These are phyloP conservation scores for Urocolius indicus DNA, from an alignment of 2,113 vertebrate species.

Conservation along the genomic window DNA sequence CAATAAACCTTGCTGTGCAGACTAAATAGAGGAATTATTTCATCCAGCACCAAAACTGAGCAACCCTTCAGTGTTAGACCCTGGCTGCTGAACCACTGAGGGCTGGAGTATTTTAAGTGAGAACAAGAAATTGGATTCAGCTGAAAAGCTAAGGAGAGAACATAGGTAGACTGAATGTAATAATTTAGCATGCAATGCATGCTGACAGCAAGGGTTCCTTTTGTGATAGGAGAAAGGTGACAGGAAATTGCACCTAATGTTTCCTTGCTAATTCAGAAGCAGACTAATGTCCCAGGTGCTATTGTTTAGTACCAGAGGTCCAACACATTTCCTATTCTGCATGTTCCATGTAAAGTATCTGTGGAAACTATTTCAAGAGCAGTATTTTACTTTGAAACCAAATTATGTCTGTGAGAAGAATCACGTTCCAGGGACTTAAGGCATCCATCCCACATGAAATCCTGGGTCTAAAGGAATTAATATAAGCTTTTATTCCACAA, in stretches of 20 bases:
- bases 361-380: background rate
- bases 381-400: constrained; percentile 22
- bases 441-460: background rate
- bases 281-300: constrained; percentile 1
- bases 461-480: background rate
- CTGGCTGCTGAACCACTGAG: background rate
- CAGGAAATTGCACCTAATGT: background rate
- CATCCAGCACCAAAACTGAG: constrained; percentile 5
- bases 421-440: background rate
- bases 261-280: background rate
- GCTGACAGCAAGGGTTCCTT: background rate
- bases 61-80: background rate
- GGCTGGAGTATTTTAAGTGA: background rate
- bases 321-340: background rate
- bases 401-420: background rate
- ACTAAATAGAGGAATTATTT: constrained; percentile 62
- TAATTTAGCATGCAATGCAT: background rate
- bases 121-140: background rate
- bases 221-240: background rate
- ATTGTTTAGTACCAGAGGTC: background rate
- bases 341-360: background rate
- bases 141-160: background rate
- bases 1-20: constrained; percentile 17
- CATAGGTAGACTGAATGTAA: background rate
- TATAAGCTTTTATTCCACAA: background rate